These are phyloP conservation scores for Chiloscyllium plagiosum DNA, from an alignment of 2,113 vertebrate species.

Conservation along the genomic window DNA sequence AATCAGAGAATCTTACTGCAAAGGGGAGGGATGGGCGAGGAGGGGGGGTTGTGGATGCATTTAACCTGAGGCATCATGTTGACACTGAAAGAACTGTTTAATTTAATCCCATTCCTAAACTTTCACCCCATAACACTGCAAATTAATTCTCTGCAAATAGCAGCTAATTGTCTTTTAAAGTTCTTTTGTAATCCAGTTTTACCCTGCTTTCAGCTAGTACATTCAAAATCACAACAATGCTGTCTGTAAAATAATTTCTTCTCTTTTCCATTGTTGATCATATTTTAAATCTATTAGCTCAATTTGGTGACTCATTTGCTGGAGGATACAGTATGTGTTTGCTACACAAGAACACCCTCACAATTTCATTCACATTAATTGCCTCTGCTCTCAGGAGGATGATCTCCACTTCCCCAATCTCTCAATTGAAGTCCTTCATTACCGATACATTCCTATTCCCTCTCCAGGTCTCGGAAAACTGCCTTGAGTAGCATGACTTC, in stretches of 20 bases:
- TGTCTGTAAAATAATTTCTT: not conserved
- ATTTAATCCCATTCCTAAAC: not conserved
- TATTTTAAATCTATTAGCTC: not conserved
- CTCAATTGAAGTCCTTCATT: not conserved
- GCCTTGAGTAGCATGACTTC: not conserved
- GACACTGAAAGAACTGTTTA: not conserved
- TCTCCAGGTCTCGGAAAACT: not conserved
- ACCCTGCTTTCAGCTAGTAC: not conserved
- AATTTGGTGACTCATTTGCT: not conserved
- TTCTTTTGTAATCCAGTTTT: not conserved
- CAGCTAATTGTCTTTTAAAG: not conserved
- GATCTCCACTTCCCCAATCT: not conserved
- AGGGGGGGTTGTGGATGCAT: not conserved
- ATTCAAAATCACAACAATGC: not conserved
- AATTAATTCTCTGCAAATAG: not conserved
- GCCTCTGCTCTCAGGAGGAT: not conserved
- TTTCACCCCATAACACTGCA: not conserved
- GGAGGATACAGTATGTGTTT: not conserved
- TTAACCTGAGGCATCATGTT: not conserved
- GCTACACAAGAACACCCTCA: not conserved
- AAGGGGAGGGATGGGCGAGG: too few relatives aligned
- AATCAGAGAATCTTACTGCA: not conserved
- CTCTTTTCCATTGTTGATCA: not conserved
- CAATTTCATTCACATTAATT: not conserved
- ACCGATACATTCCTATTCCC: not conserved